Evolutionary conservation across 2,888 invertebrate genomes (phyloP), one percentile per base, ranked within the genome.

Genomic region (Periphyllus acericola): DNA sequence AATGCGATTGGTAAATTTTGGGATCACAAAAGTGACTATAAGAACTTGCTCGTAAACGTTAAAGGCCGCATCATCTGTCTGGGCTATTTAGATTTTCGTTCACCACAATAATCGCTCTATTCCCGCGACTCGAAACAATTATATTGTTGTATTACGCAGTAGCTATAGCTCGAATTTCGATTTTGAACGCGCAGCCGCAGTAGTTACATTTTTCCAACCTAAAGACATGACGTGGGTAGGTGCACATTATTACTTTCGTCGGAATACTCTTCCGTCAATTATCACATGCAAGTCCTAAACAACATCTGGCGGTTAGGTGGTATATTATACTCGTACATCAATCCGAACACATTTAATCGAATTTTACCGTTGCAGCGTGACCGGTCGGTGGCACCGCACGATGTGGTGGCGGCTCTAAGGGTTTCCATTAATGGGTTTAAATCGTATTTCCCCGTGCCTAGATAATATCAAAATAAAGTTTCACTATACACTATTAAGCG

Each of bases 21-120:
- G 3, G 55, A 5, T n/a, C n/a, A n/a, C n/a, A n/a, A n/a, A n/a
- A n/a, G n/a, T n/a, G n/a, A n/a, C n/a, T n/a, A n/a, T n/a, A n/a
- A n/a, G n/a, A n/a, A 2, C 14, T 11, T 2, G 9, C 52, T 52
- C 14, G 52, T 17, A 52, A 52, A 17, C 52, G 17, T 52, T 9
- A 3, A 17, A 17, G 52, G 52, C 11, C 52, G 2, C 3, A 9
- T 52, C 1, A 17, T 52, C 9, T 1, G 17, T 52, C 8, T 3
- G 14, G 17, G 46, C 8, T 21, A 55, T 79, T 60, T 79, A 55
- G 34, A 79, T 36, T 80, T 80, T 36, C 36, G 66, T 80, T 60
- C 66, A 66, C n/a, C n/a, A 36, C 80, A 80, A 80, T 80, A 66
- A 60, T 36, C 52, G 25, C n/a, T 36, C 36, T 29, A 8, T n/a